Conservation (phyloP, 2,113 vertebrate species). For the Tyrannus savana region DNA sequence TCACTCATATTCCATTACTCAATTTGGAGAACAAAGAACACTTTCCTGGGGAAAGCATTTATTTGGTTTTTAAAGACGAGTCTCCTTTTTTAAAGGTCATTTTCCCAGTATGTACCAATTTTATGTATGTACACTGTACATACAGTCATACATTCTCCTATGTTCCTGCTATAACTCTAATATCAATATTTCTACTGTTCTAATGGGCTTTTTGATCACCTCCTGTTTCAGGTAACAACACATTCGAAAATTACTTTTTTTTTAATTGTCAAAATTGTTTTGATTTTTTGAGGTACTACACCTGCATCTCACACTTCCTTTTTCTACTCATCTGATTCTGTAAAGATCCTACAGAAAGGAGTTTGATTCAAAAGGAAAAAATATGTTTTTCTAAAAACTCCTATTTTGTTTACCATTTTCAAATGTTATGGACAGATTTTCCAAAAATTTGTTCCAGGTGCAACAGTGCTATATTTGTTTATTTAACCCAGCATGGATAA, state of each 20-base stretch:
- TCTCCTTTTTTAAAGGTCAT: neutral
- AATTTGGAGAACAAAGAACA: slow-evolving; percentile 6
- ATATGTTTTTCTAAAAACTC: neutral
- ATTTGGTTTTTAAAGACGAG: neutral
- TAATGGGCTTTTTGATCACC: neutral
- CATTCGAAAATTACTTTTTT: neutral
- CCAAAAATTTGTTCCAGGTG: neutral
- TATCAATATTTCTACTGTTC: neutral
- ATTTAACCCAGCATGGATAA: neutral
- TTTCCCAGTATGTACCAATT: neutral
- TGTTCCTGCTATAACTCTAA: neutral
- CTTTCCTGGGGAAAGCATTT: neutral
- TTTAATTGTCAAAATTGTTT: neutral
- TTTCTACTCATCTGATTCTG: neutral
- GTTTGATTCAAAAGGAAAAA: neutral
- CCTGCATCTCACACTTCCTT: neutral
- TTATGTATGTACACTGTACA: neutral
- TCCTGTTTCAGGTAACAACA: neutral
- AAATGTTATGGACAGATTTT: neutral
- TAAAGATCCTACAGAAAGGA: neutral
- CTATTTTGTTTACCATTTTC: neutral
- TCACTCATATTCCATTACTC: neutral
- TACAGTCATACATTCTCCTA: accelerated
- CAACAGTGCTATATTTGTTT: neutral
- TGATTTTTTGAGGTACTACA: neutral